Base-by-base conservation (phyloP, 2,113 vertebrate species). In the Cyprinodon variegatus region DNA sequence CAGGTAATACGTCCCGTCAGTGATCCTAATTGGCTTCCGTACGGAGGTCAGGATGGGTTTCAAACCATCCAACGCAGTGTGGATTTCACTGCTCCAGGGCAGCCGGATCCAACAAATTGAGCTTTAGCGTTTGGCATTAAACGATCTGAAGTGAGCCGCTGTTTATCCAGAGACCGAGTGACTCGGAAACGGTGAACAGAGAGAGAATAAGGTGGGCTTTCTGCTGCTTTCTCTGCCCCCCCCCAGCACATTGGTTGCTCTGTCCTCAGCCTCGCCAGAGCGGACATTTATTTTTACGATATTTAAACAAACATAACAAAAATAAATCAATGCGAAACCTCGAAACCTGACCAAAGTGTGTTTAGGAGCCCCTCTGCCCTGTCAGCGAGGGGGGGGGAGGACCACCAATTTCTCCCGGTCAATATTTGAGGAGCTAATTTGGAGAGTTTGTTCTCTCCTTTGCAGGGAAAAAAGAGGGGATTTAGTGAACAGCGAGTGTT, bases 401-500 rank as follows among this genome's bases (percentile, higher is more conserved):
- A 93, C 93, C 93, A 91, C 93, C 91, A 79, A 89, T 92, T 91
- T 86, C 86, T 90, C 77, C 88, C 38, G 65, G 92, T 94, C 93
- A 94, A 94, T 94, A 94, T 94, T 94, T 94, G 92, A 90, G 82
- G 82, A 94, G 94, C 92, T 94, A 94, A 94, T 94, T 94, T 88
- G 78, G 92, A 92, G 86, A 90, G 89, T 92, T 88, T 92, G 88
- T 92, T 89, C 85, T 90, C 83, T 87, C 79, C 75, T 20, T 80
- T 41, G 79, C 45, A 50, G 45, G n/a, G 29, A 38, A 29, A 65
- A 69, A 77, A 67, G 72, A 65, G 13, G 64, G 77, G 83, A 61
- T 80, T 81, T 77, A 74, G 85, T 89, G 84, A 89, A 88, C 64
- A 73, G 82, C 1, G 43, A 37, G 83, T 86, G 85, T 90, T 90